Conservation (phyloP, 1,140 invertebrate genomes). For the Glomeris maerens region DNA sequence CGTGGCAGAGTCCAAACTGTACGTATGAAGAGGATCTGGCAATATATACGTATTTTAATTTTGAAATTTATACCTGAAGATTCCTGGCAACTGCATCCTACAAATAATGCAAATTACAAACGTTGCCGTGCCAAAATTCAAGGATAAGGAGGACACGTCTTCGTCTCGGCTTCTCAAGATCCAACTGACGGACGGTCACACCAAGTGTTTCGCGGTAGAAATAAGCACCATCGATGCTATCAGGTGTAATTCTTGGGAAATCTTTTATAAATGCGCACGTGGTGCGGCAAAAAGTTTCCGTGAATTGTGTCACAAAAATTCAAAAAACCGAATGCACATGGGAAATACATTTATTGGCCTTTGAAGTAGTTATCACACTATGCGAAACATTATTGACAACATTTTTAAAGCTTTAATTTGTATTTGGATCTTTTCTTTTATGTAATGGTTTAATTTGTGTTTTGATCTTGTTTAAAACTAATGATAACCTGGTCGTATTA, state of each 20-base stretch:
- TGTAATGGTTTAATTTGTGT: too few relatives aligned
- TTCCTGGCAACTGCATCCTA: constrained; percentile 55
- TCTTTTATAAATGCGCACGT: too few relatives aligned
- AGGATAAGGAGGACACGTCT: constrained; percentile 64
- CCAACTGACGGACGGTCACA: constrained; percentile 68
- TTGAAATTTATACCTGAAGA: constrained; percentile 22
- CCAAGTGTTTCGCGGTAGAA: constrained; percentile 58
- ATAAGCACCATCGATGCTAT: too few relatives aligned
- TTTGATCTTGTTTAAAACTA: too few relatives aligned
- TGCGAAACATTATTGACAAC: too few relatives aligned
- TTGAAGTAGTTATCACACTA: too few relatives aligned
- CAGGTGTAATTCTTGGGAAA: too few relatives aligned
- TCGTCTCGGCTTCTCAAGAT: constrained; percentile 69
- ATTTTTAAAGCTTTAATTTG: not conserved
- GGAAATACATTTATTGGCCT: too few relatives aligned
- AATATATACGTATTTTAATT: constrained; percentile 22
- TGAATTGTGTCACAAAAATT: too few relatives aligned
- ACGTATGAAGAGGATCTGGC: constrained; percentile 19
- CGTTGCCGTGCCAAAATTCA: constrained; percentile 73
- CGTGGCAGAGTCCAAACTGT: constrained; percentile 28
- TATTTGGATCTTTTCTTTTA: not conserved
- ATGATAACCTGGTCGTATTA: too few relatives aligned
- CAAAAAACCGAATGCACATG: too few relatives aligned
- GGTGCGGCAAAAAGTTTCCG: too few relatives aligned
- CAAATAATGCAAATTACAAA: constrained; percentile 79